Conservation (phyloP, 2,797 vertebrate genomes). For the Cyclura pinguis region DNA sequence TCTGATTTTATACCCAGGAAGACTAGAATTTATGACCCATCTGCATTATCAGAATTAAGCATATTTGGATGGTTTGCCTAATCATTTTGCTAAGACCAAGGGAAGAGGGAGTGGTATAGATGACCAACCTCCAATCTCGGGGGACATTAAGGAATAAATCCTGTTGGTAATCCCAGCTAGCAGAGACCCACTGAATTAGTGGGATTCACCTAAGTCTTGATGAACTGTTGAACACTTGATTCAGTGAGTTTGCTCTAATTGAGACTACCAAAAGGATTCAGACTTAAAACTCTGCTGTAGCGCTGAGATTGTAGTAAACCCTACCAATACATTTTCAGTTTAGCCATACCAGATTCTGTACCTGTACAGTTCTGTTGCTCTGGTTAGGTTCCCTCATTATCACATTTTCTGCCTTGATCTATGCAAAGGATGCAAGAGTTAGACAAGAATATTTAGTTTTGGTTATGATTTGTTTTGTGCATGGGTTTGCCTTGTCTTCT, state of each 20-base stretch:
- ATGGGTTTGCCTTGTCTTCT: not conserved
- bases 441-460: not conserved
- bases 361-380: not conserved
- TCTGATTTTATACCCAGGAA: not conserved
- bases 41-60: not conserved
- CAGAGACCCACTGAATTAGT: too few relatives aligned
- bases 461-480: not conserved
- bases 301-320: too few relatives aligned
- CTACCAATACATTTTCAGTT: not conserved
- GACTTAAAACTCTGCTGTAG: too few relatives aligned
- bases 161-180: too few relatives aligned
- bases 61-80: not conserved
- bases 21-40: not conserved
- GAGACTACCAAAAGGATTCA: too few relatives aligned
- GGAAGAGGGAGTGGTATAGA: not conserved
- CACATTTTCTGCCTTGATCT: not conserved
- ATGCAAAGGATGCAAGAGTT: not conserved
- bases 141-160: too few relatives aligned
- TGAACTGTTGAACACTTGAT: too few relatives aligned
- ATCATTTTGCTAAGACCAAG: not conserved
- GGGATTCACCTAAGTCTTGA: too few relatives aligned
- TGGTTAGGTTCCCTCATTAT: not conserved
- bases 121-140: not conserved
- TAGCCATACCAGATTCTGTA: not conserved
- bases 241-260: too few relatives aligned